These are phyloP conservation scores for Regulus satrapa DNA, from an alignment of 2,113 vertebrate genomes.

Conservation along the genomic window DNA sequence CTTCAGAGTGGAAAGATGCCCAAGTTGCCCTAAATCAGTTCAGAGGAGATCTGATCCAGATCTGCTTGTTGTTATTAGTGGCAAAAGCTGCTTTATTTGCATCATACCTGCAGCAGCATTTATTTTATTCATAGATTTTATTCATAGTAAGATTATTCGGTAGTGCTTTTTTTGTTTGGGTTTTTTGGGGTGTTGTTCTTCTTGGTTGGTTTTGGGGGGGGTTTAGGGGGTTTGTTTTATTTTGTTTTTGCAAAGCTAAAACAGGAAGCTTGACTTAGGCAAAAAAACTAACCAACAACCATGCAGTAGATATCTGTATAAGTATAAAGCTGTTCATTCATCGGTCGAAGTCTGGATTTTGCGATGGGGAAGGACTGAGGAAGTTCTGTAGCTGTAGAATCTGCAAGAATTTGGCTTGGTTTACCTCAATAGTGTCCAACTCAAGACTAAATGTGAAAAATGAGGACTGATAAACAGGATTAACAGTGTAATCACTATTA, in stretches of 20 bases:
- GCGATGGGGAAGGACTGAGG: neutral
- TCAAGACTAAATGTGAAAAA: neutral
- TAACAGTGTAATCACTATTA: conserved; percentile 24
- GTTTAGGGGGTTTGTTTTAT: neutral
- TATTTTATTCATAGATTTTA: neutral
- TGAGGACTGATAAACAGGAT: conserved; percentile 24
- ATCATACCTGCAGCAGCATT: neutral
- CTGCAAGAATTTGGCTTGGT: neutral
- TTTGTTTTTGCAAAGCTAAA: neutral
- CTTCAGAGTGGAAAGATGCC: neutral
- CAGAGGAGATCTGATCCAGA: neutral
- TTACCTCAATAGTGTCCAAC: neutral
- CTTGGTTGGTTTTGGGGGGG: neutral
- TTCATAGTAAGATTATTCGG: neutral
- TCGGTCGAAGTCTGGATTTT: neutral
- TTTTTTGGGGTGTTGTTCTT: neutral
- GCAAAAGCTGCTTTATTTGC: neutral
- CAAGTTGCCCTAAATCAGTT: neutral
- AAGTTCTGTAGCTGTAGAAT: neutral
- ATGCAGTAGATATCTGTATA: neutral
- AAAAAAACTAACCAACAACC: too few species aligned
- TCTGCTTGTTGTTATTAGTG: neutral
- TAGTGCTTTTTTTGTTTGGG: neutral
- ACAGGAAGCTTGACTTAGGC: neutral
- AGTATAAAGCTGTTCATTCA: neutral